Evolutionary conservation across 1,140 invertebrate genomes (phyloP).

Genomic region (Parasteatoda tepidariorum): DNA sequence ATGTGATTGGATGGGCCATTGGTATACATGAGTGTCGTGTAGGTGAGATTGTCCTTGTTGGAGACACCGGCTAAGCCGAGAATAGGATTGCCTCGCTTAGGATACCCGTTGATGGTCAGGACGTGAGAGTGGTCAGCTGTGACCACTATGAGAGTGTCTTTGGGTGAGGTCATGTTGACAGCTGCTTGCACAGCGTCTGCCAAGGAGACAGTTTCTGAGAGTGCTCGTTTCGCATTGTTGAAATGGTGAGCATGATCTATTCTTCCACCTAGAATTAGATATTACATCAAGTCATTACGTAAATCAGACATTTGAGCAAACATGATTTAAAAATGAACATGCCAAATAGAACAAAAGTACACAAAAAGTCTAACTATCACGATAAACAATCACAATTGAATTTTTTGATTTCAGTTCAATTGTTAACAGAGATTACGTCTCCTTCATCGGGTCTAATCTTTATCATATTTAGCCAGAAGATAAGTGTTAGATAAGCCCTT

Average conservation of each 20-base stretch:
- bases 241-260: slow-evolving; percentile 88
- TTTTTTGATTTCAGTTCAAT: no score
- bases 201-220: slow-evolving; percentile 65
- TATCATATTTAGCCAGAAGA: no score
- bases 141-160: slow-evolving; percentile 65
- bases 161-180: slow-evolving; percentile 64
- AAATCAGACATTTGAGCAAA: neutral
- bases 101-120: slow-evolving; percentile 65
- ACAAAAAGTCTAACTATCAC: no score
- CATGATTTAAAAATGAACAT: neutral
- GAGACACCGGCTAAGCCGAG: slow-evolving; percentile 61
- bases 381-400: no score
- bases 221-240: slow-evolving; percentile 66
- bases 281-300: neutral
- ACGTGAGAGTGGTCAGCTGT: slow-evolving; percentile 67
- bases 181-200: slow-evolving; percentile 64
- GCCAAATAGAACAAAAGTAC: no score
- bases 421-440: no score
- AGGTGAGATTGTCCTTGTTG: slow-evolving; percentile 61
- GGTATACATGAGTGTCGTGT: slow-evolving; percentile 64
- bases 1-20: slow-evolving; percentile 63
- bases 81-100: slow-evolving; percentile 64
- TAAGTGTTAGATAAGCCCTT: no score
- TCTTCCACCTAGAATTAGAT: slow-evolving; percentile 65
- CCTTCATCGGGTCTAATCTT: no score